These are phyloP conservation scores for Apamea sordens DNA, from an alignment of 2,888 invertebrate species.

Conservation along the genomic window DNA sequence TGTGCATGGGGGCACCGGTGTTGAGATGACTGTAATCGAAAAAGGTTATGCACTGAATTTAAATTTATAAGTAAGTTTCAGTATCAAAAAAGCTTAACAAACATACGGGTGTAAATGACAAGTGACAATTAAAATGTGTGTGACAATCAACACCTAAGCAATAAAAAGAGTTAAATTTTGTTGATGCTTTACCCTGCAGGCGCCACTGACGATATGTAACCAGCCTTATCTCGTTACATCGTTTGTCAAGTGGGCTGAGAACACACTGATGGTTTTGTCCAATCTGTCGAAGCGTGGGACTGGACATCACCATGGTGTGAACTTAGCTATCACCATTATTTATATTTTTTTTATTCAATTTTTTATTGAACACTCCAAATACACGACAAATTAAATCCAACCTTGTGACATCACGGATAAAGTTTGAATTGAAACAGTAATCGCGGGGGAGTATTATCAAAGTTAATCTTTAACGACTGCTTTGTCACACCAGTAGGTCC, in stretches of 20 bases:
- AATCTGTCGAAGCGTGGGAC: conserved; percentile 80
- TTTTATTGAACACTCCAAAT: conserved; percentile 80
- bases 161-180: conserved; percentile 24
- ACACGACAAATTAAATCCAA: conserved; percentile 42
- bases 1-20: not conserved
- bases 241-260: conserved; percentile 78
- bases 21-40: not conserved
- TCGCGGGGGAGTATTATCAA: conserved; percentile 64
- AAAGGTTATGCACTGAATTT: not conserved
- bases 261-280: conserved; percentile 70
- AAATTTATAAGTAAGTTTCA: not conserved
- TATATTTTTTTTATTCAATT: conserved; percentile 81
- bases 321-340: conserved; percentile 83
- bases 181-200: conserved; percentile 32
- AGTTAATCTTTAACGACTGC: conserved; percentile 71
- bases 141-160: conserved; percentile 28
- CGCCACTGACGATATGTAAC: conserved; percentile 36
- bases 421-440: conserved; percentile 61
- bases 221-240: conserved; percentile 60
- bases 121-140: conserved; percentile 10
- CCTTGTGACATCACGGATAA: conserved; percentile 58
- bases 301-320: conserved; percentile 80
- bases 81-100: not conserved
- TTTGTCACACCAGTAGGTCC: conserved; percentile 78
- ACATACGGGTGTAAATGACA: not conserved